Evolutionary conservation across 2,113 vertebrate genomes (phyloP), one percentile per base, ranked within the genome.

Genomic region (Chionomys nivalis): DNA sequence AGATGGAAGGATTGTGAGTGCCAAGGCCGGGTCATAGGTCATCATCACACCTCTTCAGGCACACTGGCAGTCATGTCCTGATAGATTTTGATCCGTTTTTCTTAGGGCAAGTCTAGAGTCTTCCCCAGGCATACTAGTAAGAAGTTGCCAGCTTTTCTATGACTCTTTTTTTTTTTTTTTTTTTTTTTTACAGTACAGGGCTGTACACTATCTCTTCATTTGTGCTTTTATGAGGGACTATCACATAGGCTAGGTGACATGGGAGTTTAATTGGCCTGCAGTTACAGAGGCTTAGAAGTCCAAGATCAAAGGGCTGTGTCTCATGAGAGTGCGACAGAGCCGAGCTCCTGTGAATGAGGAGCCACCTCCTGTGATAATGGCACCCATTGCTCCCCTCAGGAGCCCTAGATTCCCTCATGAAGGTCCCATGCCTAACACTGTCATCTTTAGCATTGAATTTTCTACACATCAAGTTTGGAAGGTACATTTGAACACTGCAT

Each of bases 1-100:
- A 97, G 19, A 81, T 98, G 0, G 98, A 99, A 24, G 98, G 98
- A 95, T 98, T 97, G 99, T 99, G 96, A 98, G 98, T 99, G 95
- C 94, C 75, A 19, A 73, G 73, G 47, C 82, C 24, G 39, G 36
- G 21, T 47, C 2, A 42, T 3, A 28, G 81, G 49, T 86, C 39
- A 5, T 86, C 39, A 5, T 28, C 23, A 0, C 44, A 14, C 16
- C 8, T 68, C 61, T 88, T 42, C 77, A n/a, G 26, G 52, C 17
- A 49, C 26, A 87, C 17, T 26, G 17, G 33, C 39, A 52, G 26
- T 61, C 49, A 10, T 36, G 49, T 91, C 10, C 0, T 77, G 26
- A 10, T 28, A 55, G 39, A 65, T 85, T 90, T 36, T 68, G 8
- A 31, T 42, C 39, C 11, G 0, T 23, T 90, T 81, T 75, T 11